Evolutionary conservation across 2,113 vertebrate species (phyloP), one percentile per base, ranked within the genome.

Genomic region (Pelvicachromis taeniatus): DNA sequence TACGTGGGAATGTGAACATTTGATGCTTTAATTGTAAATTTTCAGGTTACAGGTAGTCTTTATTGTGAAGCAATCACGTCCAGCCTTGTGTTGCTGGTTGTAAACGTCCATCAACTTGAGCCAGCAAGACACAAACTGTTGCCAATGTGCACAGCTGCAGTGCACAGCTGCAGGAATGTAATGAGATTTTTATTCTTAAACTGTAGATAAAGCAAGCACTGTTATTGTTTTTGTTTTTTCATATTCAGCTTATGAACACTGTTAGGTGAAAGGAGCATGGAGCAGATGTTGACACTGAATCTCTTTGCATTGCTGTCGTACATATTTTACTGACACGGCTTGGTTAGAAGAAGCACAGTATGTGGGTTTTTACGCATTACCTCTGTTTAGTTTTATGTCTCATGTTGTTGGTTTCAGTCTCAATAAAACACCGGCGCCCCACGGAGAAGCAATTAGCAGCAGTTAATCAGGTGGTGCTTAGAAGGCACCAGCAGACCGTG

Each of bases 361-460:
- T 40, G 55, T 42, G 40, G 80, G 42, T 4, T 50, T 70, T 14
- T 35, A 16, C 16, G 7, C 58, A 12, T 88, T 87, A 83, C 82
- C 53, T 83, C 55, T 79, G 45, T 87, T 42, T 86, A 4, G 31
- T 80, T 5, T 9, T 45, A 53, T 65, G 87, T 84, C 75, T 85
- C 78, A 58, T 75, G 81, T 31, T 61, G 88, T 82, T 83, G 73
- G 54, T 90, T 90, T 87, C 80, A 68, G 83, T 78, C 52, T 2
- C 12, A 63, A 77, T 82, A 80, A 81, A 89, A 42, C 80, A 52
- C n/a, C n/a, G 85, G 38, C 52, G 1, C 78, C 89, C 88, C 54
- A 85, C 23, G 78, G 89, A 88, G 86, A 91, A 65, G 83, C 90
- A 78, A 79, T 90, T 91, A 91, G 91, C 78, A 79, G 88, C 81